Base-by-base conservation (phyloP, 2,797 vertebrate genomes). In the Crocidura indochinensis region DNA sequence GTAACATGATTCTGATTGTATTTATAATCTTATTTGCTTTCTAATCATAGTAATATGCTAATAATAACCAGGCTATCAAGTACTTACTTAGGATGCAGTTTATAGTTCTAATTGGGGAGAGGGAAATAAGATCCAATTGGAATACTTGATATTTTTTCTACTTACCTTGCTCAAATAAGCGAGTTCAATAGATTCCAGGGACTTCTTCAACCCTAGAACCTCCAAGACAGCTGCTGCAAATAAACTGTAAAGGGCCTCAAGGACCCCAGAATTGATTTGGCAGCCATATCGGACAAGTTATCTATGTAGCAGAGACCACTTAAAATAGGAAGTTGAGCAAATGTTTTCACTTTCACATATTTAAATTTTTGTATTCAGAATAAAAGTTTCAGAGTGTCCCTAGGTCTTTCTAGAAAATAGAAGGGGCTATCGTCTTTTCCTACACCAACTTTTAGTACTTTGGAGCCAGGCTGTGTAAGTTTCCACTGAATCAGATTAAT, bases 11-110 rank as follows among this genome's bases (percentile, higher is more conserved):
- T 62, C 95, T 95, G 94, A 94, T 90, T 95, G 51, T 85, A 95
- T 94, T 88, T 38, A 38, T 38, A 38, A 38, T 38, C 38, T 29
- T 29, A 88, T 86, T 83, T 84, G 22, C 26, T 15, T 47, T 91
- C 22, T 72, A 7, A 97, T 88, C 86, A 96, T 97, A 96, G 97
- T 97, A 96, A 97, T 95, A 93, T 94, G 91, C 91, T 94, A 97
- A 97, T 96, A 91, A 87, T 49, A 80, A 49, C 46, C 73, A 88
- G 65, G 5, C 27, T 65, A 38, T 56, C 8, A 94, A 94, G 88
- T 94, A 95, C 88, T 79, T 31, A 87, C 83, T 73, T 82, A 78
- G 93, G 62, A 88, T n/a, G 79, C 22, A 87, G 53, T 73, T 92
- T 91, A 94, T 85, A 95, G 96, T 95, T 96, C 88, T 91, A 79